Evolutionary conservation across 23 tunicate genomes (phyloP).

Genomic region (Styela clava): DNA sequence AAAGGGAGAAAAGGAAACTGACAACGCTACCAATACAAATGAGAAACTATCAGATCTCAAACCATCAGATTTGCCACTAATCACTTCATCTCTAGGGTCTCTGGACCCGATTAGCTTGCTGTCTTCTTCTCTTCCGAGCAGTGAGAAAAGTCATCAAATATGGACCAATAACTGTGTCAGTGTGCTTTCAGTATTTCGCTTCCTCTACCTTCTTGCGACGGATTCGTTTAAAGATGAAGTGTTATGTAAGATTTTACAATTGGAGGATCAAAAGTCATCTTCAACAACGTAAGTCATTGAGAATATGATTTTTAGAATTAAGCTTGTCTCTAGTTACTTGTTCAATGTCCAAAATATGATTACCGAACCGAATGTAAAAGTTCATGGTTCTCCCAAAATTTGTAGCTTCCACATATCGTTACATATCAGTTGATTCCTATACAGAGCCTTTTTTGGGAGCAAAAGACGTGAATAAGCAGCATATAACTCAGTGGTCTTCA

Average conservation of each 20-base stretch:
- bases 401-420: too few relatives aligned
- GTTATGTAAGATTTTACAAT: conserved; percentile 33
- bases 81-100: background rate
- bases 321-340: too few relatives aligned
- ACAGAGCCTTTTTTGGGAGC: too few relatives aligned
- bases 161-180: conserved; percentile 16
- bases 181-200: conserved; percentile 31
- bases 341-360: too few relatives aligned
- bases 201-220: conserved; percentile 45
- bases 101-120: conserved; percentile 7
- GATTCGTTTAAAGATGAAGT: conserved; percentile 65
- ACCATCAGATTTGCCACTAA: background rate
- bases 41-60: background rate
- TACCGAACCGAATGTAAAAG: too few relatives aligned
- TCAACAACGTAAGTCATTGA: conserved; percentile 46
- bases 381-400: too few relatives aligned
- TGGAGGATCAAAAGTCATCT: conserved; percentile 36
- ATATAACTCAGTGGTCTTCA: too few relatives aligned
- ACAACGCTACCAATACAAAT: background rate
- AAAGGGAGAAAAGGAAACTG: background rate
- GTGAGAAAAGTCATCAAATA: background rate
- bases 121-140: conserved; percentile 8
- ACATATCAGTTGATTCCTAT: too few relatives aligned
- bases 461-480: too few relatives aligned
- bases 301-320: too few relatives aligned